These are phyloP conservation scores for Elysia chlorotica DNA, from an alignment of 1,140 invertebrate species.

Conservation along the genomic window DNA sequence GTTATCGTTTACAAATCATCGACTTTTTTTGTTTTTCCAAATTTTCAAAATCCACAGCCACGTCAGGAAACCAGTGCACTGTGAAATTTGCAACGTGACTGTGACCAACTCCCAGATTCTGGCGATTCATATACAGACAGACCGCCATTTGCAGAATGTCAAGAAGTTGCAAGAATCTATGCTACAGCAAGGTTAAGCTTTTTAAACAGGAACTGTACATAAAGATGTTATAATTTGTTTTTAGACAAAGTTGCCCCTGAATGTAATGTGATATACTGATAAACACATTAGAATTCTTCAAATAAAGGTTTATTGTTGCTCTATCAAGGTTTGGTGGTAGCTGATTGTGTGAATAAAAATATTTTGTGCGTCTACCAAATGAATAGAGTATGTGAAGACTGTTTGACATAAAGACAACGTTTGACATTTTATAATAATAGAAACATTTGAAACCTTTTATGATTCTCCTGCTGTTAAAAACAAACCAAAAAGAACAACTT, in stretches of 20 bases:
- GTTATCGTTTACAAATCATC: background rate
- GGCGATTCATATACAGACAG: constrained; percentile 36
- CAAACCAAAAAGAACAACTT: too few species aligned
- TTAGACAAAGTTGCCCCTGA: background rate
- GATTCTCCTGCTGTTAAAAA: too few species aligned
- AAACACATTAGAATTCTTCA: too few species aligned
- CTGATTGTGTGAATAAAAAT: too few species aligned
- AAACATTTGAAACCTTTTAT: too few species aligned
- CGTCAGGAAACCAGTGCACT: constrained; percentile 23
- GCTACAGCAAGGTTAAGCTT: too few species aligned
- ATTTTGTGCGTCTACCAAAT: too few species aligned
- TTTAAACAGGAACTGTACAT: background rate
- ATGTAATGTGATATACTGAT: background rate
- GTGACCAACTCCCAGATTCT: constrained; percentile 35
- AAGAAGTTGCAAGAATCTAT: constrained; percentile 10
- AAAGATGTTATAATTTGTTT: background rate
- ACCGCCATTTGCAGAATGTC: constrained; percentile 30
- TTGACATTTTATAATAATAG: too few species aligned
- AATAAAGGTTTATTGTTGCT: too few species aligned
- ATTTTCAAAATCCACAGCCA: constrained; percentile 2
- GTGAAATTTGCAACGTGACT: constrained; percentile 37
- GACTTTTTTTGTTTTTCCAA: background rate
- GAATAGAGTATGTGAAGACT: too few species aligned
- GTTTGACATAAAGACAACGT: too few species aligned
- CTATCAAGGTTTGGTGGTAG: too few species aligned